Base-by-base conservation (phyloP, 2,888 invertebrate species). In the Platypus cylindrus region DNA sequence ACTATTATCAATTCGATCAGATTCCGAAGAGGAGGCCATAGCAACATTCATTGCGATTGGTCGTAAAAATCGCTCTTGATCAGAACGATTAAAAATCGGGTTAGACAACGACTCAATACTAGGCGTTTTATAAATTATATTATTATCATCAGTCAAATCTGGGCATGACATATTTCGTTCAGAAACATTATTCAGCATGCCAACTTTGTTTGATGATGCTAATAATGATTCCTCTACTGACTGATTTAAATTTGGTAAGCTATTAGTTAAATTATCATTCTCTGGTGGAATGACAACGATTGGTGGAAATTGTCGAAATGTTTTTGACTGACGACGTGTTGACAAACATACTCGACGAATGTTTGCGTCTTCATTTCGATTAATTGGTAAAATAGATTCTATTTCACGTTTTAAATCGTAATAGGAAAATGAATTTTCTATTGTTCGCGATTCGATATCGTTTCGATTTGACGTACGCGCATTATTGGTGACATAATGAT, bases 331-430 rank as follows among this genome's bases (percentile, higher is more conserved):
- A 17, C 55, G 46, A 4, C 57, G 48, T 16, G 47, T 41, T 11
- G 38, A 30, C 24, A 45, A 35, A 32, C 42, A 37, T 16, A 23
- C 38, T 14, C 45, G 40, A 4, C 46, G 44, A 12, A 41, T 44
- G 15, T 38, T 40, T 18, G 25, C 26, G 12, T 45, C 45, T 11
- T 39, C 34, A 13, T 35, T 37, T 14, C 42, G 45, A 34, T 48
- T 49, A 23, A 56, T 56, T 0, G 62, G 60, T 37, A 62, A 36
- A 33, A 62, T 50, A 34, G 40, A 50, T 39, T 59, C 56, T 18
- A 62, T 59, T 41, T 60, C 55, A 29, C 53, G 52, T 34, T 56
- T 59, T 14, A 62, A 47, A 48, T 60, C 61, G 40, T 51, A 44
- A 43, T 58, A 62, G 3, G 59, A 59, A 17, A 58, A 37, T 13